Base-by-base conservation (phyloP, 2,797 vertebrate genomes). In the Coranthus polyacanthus region DNA sequence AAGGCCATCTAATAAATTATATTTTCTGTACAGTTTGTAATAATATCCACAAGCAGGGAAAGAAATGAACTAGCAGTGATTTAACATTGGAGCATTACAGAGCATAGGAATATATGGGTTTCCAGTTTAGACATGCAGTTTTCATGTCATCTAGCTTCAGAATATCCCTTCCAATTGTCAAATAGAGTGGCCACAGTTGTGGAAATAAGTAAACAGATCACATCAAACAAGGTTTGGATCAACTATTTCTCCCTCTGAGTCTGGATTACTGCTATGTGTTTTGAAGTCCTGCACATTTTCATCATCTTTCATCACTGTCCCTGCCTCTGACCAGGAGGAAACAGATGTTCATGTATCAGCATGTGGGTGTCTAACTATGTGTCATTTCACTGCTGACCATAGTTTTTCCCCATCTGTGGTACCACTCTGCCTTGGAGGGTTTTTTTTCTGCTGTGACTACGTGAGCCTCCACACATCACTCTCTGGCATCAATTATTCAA, bases 391-490 rank as follows among this genome's bases (percentile, higher is more conserved):
- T 42, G 54, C 46, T 50, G 26, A 36, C 56, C 34, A 59, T 29
- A 66, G 1, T 59, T 45, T 6, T 9, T 12, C 12, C 15, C 5
- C 44, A 17, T 15, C 20, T n/a, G 1, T 0, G 13, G 17, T 1
- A 13, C 53, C 38, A 9, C 56, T 13, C 32, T 2, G 6, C 58
- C 44, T 20, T 20, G 3, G 1, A 8, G 10, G 4, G 45, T 15
- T 43, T n/a, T 55, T 41, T 58, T 38, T 36, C 24, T 21, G 29
- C 68, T 45, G 43, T 24, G 81, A 34, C 63, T 85, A 86, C 72
- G 63, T 89, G 88, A 85, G 72, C 36, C 39, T 74, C 45, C 20
- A 22, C 87, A 86, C 82, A 76, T 77, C 67, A 41, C 62, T 18
- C 26, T 61, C 39, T 46, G 12, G n/a, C 32, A 55, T 46, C 1